These are phyloP conservation scores for Myathropa florea DNA, from an alignment of 2,888 invertebrate genomes.

Conservation along the genomic window DNA sequence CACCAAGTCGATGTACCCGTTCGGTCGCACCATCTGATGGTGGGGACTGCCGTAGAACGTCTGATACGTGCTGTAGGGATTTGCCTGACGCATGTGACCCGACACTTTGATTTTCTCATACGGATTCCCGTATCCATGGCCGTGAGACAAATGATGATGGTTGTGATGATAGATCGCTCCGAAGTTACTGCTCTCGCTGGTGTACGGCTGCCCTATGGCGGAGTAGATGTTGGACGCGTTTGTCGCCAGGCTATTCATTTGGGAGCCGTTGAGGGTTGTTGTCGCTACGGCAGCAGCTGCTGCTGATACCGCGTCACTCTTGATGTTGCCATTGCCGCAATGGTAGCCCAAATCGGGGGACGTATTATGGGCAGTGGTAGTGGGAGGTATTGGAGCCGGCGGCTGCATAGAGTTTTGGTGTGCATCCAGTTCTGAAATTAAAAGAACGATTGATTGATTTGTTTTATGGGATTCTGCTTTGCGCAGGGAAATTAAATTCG, in stretches of 20 bases:
- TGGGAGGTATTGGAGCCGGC: conserved; percentile 42
- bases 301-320: conserved; percentile 57
- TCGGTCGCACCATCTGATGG: conserved; percentile 78
- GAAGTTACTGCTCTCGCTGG: conserved; percentile 79
- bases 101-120: conserved; percentile 80
- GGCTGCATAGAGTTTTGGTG: conserved; percentile 73
- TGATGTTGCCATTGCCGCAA: conserved; percentile 56
- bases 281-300: conserved; percentile 50
- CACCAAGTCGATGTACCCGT: conserved; percentile 80
- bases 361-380: conserved; percentile 75
- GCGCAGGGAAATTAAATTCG: not conserved
- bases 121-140: conserved; percentile 77
- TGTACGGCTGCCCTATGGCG: conserved; percentile 78
- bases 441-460: conserved; percentile 57
- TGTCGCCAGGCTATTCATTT: conserved; percentile 70
- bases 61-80: conserved; percentile 79
- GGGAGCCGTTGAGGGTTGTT: conserved; percentile 62
- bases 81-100: conserved; percentile 72
- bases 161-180: conserved; percentile 80
- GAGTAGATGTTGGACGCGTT: conserved; percentile 77
- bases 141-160: conserved; percentile 75
- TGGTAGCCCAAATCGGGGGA: conserved; percentile 76
- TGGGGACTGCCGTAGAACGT: conserved; percentile 77
- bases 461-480: not conserved
- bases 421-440: conserved; percentile 73